Evolutionary conservation across 2,797 vertebrate genomes (phyloP).

Genomic region (Nannoperca obscura): DNA sequence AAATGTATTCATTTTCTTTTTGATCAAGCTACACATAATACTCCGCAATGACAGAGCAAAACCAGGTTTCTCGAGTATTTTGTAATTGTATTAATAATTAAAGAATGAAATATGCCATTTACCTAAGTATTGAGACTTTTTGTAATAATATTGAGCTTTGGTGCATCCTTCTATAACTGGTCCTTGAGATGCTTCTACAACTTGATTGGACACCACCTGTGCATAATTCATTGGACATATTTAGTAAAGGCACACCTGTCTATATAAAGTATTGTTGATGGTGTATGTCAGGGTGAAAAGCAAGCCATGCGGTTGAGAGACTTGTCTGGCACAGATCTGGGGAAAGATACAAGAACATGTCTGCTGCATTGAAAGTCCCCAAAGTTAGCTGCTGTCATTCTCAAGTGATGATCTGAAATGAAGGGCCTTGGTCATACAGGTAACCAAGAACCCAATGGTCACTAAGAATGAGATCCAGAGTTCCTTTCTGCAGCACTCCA

Average conservation of each 20-base stretch:
- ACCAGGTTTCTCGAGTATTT: background rate
- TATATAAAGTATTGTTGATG: background rate
- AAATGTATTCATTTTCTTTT: background rate
- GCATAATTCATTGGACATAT: background rate
- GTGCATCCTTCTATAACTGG: too few relatives aligned
- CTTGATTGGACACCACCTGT: background rate
- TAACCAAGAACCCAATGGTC: too few relatives aligned
- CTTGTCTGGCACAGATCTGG: background rate
- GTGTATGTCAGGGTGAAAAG: slow-evolving; percentile 7
- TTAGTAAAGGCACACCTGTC: slow-evolving; percentile 1
- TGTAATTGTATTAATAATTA: background rate
- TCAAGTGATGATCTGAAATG: background rate
- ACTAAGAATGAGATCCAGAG: too few relatives aligned
- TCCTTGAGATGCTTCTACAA: slow-evolving; percentile 6
- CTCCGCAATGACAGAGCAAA: too few relatives aligned
- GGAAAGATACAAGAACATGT: background rate
- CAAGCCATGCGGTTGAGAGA: background rate
- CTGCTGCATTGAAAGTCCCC: background rate
- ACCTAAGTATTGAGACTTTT: background rate
- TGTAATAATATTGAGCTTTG: background rate
- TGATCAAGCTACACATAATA: background rate
- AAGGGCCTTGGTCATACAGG: too few relatives aligned
- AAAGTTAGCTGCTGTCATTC: background rate
- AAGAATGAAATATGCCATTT: too few relatives aligned
- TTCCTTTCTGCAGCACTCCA: too few relatives aligned